Base-by-base conservation (phyloP, 2,797 vertebrate species). In the Coendou prehensilis region DNA sequence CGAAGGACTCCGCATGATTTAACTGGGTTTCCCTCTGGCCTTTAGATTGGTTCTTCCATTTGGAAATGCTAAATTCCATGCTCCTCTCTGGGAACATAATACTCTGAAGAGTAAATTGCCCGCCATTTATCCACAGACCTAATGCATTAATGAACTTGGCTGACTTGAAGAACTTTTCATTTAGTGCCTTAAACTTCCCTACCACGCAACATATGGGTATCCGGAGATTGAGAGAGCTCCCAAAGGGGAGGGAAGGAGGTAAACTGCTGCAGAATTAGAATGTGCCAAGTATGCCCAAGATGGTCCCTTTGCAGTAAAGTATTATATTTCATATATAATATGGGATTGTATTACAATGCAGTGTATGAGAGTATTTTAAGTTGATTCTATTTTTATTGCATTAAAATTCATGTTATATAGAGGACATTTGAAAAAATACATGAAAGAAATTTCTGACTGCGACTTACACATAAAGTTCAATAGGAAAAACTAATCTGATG, bases 401-500 rank as follows among this genome's bases (percentile, higher is more conserved):
- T 91, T 95, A 71, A 91, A 79, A 63, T 79, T 73, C 63, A 78
- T 61, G 26, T 11, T 47, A 61, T n/a, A 57, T 2, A 47, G 41
- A 69, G 52, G 52, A 86, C 75, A 90, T 50, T 20, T 47, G 64
- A 22, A 56, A 33, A 45, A 41, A 52, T 13, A 52, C 9, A 47
- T 8, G 9, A 15, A 59, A 71, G 71, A 47, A 75, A 57, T 73
- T 93, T 89, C n/a, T 85, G 54, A 73, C 47, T 50, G 9, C 50
- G 41, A 45, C 52, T 56, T 57, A 33, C 28, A 26, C 30, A 28
- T 28, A 15, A 41, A 95, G 18, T 18, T 79, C 13, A 54, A 10
- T 17, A 26, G 28, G 67, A 69, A 94, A 83, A 89, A 63, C 28
- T 80, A 56, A 33, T 5, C 28, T 64, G n/a, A 17, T 26, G 23